phyloP scores from a whole-genome alignment of 2,797 vertebrate genomes.

The Darevskia mixta region DNA sequence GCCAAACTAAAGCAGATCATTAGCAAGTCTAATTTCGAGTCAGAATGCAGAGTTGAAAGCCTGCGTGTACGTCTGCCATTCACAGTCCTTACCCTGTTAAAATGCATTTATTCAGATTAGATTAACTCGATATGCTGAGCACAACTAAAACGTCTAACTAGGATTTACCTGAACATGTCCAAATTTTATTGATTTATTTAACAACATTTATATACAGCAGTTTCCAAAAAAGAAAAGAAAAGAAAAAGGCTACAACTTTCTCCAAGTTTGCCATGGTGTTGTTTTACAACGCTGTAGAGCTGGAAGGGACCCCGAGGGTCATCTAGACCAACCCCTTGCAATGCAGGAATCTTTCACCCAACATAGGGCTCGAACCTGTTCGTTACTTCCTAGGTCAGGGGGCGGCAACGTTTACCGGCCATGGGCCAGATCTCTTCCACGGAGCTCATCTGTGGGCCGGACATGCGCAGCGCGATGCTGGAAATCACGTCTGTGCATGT shows the following conservation, averaged over 20 bases:
- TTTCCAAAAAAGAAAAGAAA: no score
- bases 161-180: neutral
- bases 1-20: neutral
- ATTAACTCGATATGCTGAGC: neutral
- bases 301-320: no score
- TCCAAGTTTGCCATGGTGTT: neutral
- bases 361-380: no score
- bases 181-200: neutral
- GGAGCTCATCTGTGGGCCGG: no score
- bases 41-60: neutral
- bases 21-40: neutral
- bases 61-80: neutral
- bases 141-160: neutral
- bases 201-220: no score
- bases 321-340: no score
- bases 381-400: no score
- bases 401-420: no score
- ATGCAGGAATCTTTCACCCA: no score
- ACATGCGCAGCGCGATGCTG: no score
- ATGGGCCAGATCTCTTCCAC: no score
- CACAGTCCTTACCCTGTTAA: neutral
- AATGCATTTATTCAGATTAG: neutral
- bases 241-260: neutral
- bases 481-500: no score
- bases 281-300: neutral